A percentile compares a stretch with the other conserved stretches of the same genome.
phyloP scores from a whole-genome alignment of 2,888 invertebrate genomes.

The Rotaria magnacalcarata region DNA sequence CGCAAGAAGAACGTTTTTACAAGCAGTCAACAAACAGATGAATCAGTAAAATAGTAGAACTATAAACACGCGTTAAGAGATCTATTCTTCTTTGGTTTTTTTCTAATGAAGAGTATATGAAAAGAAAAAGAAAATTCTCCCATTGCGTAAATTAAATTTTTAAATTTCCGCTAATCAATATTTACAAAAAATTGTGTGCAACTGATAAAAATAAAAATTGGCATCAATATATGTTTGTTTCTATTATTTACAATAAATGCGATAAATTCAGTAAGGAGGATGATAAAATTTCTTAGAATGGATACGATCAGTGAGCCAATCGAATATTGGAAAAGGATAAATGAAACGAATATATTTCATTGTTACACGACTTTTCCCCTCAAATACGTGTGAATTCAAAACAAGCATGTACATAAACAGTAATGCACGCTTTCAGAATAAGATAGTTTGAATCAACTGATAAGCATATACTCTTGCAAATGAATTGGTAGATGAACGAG shows the following conservation, averaged over 20 bases:
- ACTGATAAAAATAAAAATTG: background rate
- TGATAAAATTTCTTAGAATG: background rate
- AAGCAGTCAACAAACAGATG: background rate
- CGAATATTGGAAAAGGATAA: background rate
- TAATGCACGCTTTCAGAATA: too few relatives aligned
- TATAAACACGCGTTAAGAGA: background rate
- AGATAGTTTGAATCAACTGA: too few relatives aligned
- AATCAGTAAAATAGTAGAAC: background rate
- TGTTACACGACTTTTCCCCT: too few relatives aligned
- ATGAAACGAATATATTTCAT: too few relatives aligned
- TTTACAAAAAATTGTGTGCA: background rate
- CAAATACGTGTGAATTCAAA: too few relatives aligned
- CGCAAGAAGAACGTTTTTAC: background rate
- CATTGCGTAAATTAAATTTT: background rate
- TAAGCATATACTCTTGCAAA: too few relatives aligned
- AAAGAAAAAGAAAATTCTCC: background rate
- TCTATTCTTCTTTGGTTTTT: background rate
- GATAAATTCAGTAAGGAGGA: background rate
- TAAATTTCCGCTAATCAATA: background rate
- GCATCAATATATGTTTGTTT: background rate
- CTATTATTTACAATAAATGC: background rate
- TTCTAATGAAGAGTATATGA: background rate
- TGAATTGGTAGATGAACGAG: too few relatives aligned
- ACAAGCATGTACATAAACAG: too few relatives aligned
- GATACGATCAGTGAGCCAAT: background rate